Evolutionary conservation across 2,888 invertebrate species (phyloP), one percentile per base, ranked within the genome.

Genomic region (Cepaea hortensis): DNA sequence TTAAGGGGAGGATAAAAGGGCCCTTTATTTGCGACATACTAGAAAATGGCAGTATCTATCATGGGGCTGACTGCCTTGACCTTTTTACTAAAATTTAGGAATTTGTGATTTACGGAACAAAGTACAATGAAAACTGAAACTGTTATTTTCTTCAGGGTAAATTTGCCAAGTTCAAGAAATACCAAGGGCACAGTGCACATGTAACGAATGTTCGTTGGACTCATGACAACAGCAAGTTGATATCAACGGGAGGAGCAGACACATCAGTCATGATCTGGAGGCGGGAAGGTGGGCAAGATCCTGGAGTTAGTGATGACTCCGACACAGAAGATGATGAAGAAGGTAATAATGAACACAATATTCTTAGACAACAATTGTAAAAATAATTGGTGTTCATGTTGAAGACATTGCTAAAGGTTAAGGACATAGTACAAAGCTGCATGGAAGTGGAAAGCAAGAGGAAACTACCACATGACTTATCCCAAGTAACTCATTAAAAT

Each of bases 191-290:
- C 91, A 94, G 94, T 87, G 94, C 94, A 13, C 95, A 95, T 90
- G 95, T 95, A 81, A 95, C 95, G 11, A 95, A 95, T 90, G 94
- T 95, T 9, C 90, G 95, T 23, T 95, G 94, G 93, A 91, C 93
- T 2, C 85, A 88, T 68, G 92, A 93, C 86, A 93, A 94, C 88
- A 90, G 90, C 81, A 90, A 92, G 83, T 90, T 95, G 87, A 90
- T 95, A 82, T 94, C 95, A 0, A 91, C 92, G 0, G 95, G 95
- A 35, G 95, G 95, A 4, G 94, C 94, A 65, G 95, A 95, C 90
- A 94, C 94, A 20, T 91, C 95, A 1, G 90, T 95, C 50, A 92
- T 95, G 91, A 93, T 95, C 68, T 95, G 95, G 95, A 89, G 88
- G 48, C 91, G 91, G 76, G 90, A 89, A 7, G 89, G 89, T 0